Evolutionary conservation across 2,797 vertebrate species (phyloP), one percentile per base, ranked within the genome.

Genomic region (Gobionotothen gibberifrons): DNA sequence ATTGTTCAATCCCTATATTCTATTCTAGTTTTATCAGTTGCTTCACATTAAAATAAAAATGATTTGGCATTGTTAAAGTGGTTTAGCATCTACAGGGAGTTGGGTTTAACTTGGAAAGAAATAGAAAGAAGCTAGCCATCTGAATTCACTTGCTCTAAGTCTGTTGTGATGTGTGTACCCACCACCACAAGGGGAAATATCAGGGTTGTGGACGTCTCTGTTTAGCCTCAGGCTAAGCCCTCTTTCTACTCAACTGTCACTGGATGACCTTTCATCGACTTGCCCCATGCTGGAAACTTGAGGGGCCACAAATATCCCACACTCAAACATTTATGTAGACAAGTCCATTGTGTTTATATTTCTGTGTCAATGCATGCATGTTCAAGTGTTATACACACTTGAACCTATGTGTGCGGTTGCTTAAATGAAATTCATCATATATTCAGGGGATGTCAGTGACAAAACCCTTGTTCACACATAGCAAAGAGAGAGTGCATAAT

Each of bases 141-240:
- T 52, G 19, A 58, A 58, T 22, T 76, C 40, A 10, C 63, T 44
- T 72, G 26, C 46, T 61, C 14, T 19, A 55, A 60, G 55, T 11
- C 10, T 52, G 19, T 43, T 72, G 26, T 72, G 52, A 67, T 58
- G 26, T 17, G 3, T 11, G 9, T 17, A 12, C 9, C 59, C 36
- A 32, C 36, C 55, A 17, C 51, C 46, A 60, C 74, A 75, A 22
- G 43, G 56, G 14, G 59, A 73, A 60, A 60, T 65, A 64, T 69
- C 63, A 48, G 44, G 32, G 49, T 42, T 15, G 21, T 19, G 48
- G 53, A 72, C 19, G 60, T 64, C 54, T 79, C 51, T 29, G 64
- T 54, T 69, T 49, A 56, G 64, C 54, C 66, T 62, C 17, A 46
- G 10, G 16, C 60, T 66, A 66, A 66, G 29, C 55, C 17, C 43